phyloP scores from a whole-genome alignment of 2,797 vertebrate species.

The Catharus ustulatus region DNA sequence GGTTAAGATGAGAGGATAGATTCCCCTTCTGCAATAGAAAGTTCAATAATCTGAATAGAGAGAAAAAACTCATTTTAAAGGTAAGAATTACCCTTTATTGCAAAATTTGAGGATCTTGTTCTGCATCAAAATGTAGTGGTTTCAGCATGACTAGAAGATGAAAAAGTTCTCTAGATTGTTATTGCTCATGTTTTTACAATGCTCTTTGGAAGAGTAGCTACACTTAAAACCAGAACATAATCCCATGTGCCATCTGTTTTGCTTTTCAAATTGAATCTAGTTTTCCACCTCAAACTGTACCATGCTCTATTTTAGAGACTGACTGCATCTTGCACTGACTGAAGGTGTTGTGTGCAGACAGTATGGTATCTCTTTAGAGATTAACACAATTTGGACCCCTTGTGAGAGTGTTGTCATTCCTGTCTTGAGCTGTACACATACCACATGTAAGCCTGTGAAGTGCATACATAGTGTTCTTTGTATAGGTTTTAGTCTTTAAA shows the following conservation, averaged over 20 bases:
- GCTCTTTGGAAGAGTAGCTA: not conserved
- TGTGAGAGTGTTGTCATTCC: not conserved
- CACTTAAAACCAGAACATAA: not conserved
- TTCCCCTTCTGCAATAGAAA: not conserved
- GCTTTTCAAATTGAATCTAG: not conserved
- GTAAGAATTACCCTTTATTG: not conserved
- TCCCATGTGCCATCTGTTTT: not conserved
- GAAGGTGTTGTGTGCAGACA: not conserved
- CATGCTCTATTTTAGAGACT: not conserved
- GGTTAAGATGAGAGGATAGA: not conserved
- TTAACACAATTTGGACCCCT: not conserved
- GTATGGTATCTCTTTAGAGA: not conserved
- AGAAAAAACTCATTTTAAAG: not conserved
- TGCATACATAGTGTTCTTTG: not conserved
- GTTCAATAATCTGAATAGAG: not conserved
- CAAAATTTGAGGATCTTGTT: not conserved
- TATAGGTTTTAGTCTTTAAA: not conserved
- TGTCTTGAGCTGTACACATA: not conserved
- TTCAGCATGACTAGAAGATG: not conserved
- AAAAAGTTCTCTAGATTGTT: not conserved
- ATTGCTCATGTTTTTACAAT: not conserved
- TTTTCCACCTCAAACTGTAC: not conserved
- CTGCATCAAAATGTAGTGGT: not conserved
- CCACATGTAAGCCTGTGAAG: not conserved
- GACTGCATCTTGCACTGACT: not conserved